Conservation (phyloP, 2,797 vertebrate genomes). For the Oreochromis mossambicus region DNA sequence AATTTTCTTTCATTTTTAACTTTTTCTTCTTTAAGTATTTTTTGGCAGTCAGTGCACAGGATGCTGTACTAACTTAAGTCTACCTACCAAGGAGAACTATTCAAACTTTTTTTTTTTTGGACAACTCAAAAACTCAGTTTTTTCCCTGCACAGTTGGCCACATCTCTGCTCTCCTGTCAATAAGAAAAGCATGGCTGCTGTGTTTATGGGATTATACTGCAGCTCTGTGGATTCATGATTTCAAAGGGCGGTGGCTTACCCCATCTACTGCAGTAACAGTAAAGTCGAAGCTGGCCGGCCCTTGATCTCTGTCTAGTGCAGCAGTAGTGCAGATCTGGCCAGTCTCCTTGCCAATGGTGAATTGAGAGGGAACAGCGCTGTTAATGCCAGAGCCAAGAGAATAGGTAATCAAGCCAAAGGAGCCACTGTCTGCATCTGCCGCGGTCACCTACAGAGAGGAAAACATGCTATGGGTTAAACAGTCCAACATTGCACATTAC, state of each 20-base stretch:
- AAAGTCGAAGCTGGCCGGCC: constrained; percentile 85
- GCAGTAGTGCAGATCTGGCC: constrained; percentile 89
- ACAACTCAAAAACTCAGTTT: constrained; percentile 8
- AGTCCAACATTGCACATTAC: neutral
- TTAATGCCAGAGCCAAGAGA: constrained; percentile 86
- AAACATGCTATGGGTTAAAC: constrained; percentile 21
- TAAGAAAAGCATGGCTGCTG: constrained; percentile 32
- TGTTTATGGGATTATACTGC: constrained; percentile 57
- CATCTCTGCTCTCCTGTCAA: constrained; percentile 39
- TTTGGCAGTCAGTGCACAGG: constrained; percentile 51
- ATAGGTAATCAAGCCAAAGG: constrained; percentile 87
- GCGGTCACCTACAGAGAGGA: constrained; percentile 84
- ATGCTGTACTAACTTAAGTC: constrained; percentile 46
- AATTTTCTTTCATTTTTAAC: constrained; percentile 65
- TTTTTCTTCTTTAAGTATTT: constrained; percentile 57
- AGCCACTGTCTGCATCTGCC: constrained; percentile 88
- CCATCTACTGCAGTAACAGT: constrained; percentile 91
- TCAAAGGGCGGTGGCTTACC: constrained; percentile 76
- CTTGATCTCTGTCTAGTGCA: constrained; percentile 89
- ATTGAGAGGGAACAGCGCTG: constrained; percentile 76
- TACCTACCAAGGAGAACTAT: constrained; percentile 45
- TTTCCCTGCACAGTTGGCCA: constrained; percentile 29
- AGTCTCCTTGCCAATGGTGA: constrained; percentile 83
- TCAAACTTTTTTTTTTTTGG: constrained; percentile 39
- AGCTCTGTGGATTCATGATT: constrained; percentile 50